A percentile compares a stretch with the other conserved stretches of the same genome.
Evolutionary conservation across 2,888 invertebrate genomes (phyloP).

Genomic region (Bimastos eiseni): DNA sequence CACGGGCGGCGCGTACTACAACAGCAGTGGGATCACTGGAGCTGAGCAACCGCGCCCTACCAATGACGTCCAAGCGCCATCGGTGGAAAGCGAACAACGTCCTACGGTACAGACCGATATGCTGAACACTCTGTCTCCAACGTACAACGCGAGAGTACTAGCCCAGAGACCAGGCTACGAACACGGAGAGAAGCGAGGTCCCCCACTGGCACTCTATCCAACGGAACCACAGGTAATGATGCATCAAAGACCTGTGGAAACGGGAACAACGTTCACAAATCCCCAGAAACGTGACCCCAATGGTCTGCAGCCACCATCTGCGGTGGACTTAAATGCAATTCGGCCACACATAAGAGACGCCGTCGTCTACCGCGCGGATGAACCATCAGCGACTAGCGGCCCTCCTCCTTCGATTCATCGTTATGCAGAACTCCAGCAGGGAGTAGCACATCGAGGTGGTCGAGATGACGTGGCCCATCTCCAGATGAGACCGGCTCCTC

Average conservation of each 20-base stretch:
- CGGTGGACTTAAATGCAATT: not conserved
- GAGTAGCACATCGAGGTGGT: not conserved
- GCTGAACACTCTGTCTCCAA: not conserved
- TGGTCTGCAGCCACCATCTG: not conserved
- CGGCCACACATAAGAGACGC: not conserved
- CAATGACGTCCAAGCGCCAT: not conserved
- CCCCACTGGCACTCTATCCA: not conserved
- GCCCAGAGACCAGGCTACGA: not conserved
- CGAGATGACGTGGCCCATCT: not conserved
- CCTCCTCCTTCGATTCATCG: not conserved
- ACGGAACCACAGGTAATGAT: not conserved
- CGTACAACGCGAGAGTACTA: not conserved
- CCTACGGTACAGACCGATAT: not conserved
- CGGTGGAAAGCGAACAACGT: not conserved
- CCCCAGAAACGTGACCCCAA: not conserved
- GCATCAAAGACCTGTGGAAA: not conserved
- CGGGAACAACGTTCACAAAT: not conserved
- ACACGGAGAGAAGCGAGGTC: not conserved
- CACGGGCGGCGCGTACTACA: not conserved
- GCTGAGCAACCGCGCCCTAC: not conserved
- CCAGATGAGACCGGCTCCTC: not conserved
- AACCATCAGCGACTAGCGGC: not conserved
- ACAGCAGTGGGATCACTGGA: not conserved
- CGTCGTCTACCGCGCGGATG: not conserved
- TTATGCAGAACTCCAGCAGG: not conserved